Evolutionary conservation across 2,797 vertebrate genomes (phyloP), one percentile per base, ranked within the genome.

Genomic region (Presbytis comata): DNA sequence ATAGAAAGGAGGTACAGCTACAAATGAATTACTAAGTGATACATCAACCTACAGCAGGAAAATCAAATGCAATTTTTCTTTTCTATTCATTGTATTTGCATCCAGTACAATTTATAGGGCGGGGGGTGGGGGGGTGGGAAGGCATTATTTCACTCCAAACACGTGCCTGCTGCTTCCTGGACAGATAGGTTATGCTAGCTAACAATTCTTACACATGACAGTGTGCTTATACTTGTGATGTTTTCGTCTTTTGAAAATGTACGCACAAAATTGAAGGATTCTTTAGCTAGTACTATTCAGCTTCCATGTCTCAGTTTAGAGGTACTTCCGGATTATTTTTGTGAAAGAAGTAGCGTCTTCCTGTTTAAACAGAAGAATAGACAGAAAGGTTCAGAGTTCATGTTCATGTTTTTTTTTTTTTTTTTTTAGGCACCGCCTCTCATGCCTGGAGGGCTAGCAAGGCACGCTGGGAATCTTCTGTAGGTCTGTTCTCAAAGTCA

Each of bases 1-100:
- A 53, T 14, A 50, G 28, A 75, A 93, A 87, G 8, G 4, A 59
- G 7, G 12, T 41, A 24, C 6, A 72, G 2, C 36, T 78, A 59
- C 21, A 59, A 19, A 67, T 93, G 55, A 80, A 61, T 85, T 93
- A 79, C 16, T 81, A 87, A 92, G 36, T 83, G 59, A 76, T 72
- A 59, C 3, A 59, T 85, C 57, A 79, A 67, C 41, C 9, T 21
- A 21, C 83, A 33, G 12, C 13, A 41, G 12, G 33, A 67, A 97
- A 96, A 48, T 75, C 21, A 79, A 85, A 48, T 36, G 8, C 7
- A 36, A 39, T 50, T 95, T 19, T 91, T 88, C 8, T 92, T 92
- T 93, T 92, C 1, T 11, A 67, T 50, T 78, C 41, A 24, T 22
- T 75, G 0, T 61, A 46, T 88, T 96, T 92, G 26, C 11, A 89